phyloP scores from a whole-genome alignment of 2,113 vertebrate species.

The Pseudorhombus dupliciocellatus region DNA sequence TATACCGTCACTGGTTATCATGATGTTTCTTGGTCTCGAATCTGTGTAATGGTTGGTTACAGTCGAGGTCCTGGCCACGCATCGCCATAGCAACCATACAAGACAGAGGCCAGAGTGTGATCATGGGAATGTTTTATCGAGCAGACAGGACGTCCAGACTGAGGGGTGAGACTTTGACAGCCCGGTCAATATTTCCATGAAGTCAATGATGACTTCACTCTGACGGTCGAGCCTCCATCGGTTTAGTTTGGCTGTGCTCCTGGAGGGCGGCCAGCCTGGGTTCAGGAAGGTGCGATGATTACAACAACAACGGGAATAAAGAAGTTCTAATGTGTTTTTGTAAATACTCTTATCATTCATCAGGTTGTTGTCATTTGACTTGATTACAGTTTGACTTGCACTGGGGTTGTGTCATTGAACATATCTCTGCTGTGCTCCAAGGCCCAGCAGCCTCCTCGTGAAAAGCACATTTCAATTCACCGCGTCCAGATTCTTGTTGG shows the following conservation, averaged over 20 bases:
- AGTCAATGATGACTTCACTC: conserved; percentile 56
- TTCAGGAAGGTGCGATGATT: neutral
- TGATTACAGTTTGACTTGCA: neutral
- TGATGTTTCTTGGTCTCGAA: conserved; percentile 47
- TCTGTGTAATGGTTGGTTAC: conserved; percentile 34
- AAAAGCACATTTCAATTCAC: neutral
- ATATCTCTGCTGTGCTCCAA: too few relatives aligned
- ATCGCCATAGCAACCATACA: conserved; percentile 53
- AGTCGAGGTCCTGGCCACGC: conserved; percentile 49
- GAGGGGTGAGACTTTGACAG: conserved; percentile 53
- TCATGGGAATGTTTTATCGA: conserved; percentile 68
- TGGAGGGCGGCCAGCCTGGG: conserved; percentile 29
- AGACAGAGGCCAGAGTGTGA: conserved; percentile 51
- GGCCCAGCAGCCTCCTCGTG: too few relatives aligned
- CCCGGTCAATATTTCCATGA: conserved; percentile 69
- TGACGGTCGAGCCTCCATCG: conserved; percentile 25
- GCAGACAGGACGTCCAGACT: conserved; percentile 47
- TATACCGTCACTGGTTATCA: conserved; percentile 53
- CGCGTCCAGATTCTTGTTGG: neutral
- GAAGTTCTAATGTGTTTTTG: neutral
- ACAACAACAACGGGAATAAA: neutral
- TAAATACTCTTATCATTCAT: neutral
- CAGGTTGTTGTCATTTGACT: neutral
- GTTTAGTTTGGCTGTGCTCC: conserved; percentile 28
- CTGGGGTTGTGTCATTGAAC: too few relatives aligned